Percentiles rank a stretch among this genome's conserved stretches.
Evolutionary conservation across 2,797 vertebrate genomes (phyloP).

Genomic region (Dendrocincla fuliginosa): DNA sequence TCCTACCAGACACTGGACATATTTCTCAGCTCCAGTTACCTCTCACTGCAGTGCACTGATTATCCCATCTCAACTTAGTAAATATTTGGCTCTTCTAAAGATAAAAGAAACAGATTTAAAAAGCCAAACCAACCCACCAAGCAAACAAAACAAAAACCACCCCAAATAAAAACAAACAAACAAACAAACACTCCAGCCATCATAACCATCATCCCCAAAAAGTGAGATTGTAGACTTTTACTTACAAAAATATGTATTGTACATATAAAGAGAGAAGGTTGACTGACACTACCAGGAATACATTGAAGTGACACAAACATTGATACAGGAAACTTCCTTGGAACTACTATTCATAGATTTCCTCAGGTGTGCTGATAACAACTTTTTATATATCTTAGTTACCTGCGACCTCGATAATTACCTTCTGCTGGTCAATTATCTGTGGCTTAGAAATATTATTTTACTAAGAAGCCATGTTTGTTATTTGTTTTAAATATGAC

Average conservation of each 20-base stretch:
- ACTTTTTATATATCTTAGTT: not conserved
- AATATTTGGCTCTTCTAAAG: not conserved
- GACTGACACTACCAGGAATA: not conserved
- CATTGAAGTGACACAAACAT: not conserved
- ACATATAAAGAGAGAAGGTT: not conserved
- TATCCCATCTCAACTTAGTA: not conserved
- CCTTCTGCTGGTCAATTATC: not conserved
- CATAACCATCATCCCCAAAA: fast-evolving
- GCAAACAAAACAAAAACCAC: not conserved
- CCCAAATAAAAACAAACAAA: not conserved
- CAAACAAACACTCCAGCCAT: fast-evolving
- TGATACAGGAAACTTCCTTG: not conserved
- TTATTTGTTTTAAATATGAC: not conserved
- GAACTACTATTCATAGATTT: not conserved
- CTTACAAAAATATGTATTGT: not conserved
- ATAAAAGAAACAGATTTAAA: not conserved
- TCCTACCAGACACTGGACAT: not conserved
- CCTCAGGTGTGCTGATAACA: not conserved
- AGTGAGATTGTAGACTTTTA: fast-evolving
- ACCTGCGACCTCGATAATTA: not conserved
- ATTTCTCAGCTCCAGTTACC: not conserved
- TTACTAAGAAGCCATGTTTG: not conserved
- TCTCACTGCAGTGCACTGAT: not conserved
- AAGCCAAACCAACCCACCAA: not conserved
- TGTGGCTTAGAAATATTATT: not conserved